phyloP scores from a whole-genome alignment of 2,888 invertebrate species.

The Drosophila maculinotata region DNA sequence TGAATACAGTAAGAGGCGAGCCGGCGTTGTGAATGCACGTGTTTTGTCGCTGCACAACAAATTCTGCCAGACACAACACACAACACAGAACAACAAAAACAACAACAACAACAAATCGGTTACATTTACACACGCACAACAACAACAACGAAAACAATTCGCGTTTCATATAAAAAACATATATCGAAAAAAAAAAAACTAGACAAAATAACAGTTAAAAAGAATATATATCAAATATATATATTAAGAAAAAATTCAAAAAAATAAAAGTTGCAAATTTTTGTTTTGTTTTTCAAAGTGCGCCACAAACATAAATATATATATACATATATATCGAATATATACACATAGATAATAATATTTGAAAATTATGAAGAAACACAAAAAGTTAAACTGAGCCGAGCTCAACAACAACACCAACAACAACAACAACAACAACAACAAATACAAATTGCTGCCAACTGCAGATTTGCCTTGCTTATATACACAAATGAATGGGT shows the following conservation, averaged over 20 bases:
- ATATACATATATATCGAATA: neutral
- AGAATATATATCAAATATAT: slow-evolving; percentile 22
- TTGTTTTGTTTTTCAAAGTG: slow-evolving; percentile 56
- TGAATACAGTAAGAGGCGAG: slow-evolving; percentile 85
- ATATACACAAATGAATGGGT: slow-evolving; percentile 16
- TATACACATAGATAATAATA: slow-evolving; percentile 1
- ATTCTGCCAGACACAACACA: slow-evolving; percentile 26
- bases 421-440: slow-evolving; percentile 31
- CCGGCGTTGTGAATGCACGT: slow-evolving; percentile 85
- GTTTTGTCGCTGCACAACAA: slow-evolving; percentile 75
- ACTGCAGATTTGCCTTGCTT: slow-evolving; percentile 10
- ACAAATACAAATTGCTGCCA: slow-evolving; percentile 16
- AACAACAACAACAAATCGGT: slow-evolving; percentile 16
- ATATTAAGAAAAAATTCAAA: slow-evolving; percentile 3
- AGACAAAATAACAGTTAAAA: slow-evolving; percentile 25
- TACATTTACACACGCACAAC: slow-evolving; percentile 26
- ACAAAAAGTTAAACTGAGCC: slow-evolving; percentile 67
- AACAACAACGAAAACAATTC: slow-evolving; percentile 27
- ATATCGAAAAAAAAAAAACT: slow-evolving; percentile 15
- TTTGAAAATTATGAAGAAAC: slow-evolving; percentile 72
- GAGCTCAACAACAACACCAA: slow-evolving; percentile 50
- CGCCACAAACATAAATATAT: slow-evolving; percentile 5
- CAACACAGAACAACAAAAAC: slow-evolving; percentile 25
- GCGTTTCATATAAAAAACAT: slow-evolving; percentile 7
- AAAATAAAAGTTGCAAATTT: slow-evolving; percentile 32